A percentile compares a stretch with the other conserved stretches of the same genome.
phyloP scores from a whole-genome alignment of 2,113 vertebrate species.

The Mormyrus iriodes region DNA sequence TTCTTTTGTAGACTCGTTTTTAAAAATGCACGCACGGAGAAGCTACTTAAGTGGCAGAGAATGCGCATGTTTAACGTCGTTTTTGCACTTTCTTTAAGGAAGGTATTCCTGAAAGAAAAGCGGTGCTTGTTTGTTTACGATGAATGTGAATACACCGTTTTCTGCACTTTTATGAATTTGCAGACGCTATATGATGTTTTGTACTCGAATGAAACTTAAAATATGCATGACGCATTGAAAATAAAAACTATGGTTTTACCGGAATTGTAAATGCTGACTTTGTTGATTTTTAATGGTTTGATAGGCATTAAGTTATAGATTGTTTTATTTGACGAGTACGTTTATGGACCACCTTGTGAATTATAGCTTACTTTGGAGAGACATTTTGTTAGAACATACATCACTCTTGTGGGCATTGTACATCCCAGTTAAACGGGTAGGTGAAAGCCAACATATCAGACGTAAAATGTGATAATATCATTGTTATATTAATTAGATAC shows the following conservation, averaged over 20 bases:
- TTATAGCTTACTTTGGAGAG: background rate
- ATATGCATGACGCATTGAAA: constrained; percentile 52
- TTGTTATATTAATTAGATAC: background rate
- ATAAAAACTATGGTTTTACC: constrained; percentile 34
- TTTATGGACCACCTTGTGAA: background rate
- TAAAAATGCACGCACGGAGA: constrained; percentile 12
- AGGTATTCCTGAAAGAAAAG: constrained; percentile 29
- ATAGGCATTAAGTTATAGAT: background rate
- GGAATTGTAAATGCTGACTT: background rate
- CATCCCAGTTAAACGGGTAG: background rate
- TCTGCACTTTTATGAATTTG: constrained; percentile 59
- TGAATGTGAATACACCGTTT: constrained; percentile 47
- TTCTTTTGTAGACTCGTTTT: background rate
- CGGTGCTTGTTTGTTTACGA: constrained; percentile 48
- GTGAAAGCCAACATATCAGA: background rate
- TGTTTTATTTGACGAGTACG: background rate
- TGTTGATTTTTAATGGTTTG: background rate
- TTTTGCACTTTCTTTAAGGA: constrained; percentile 21
- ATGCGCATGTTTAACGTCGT: constrained; percentile 23
- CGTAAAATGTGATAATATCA: background rate
- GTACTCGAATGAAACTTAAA: constrained; percentile 52
- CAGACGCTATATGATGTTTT: constrained; percentile 65
- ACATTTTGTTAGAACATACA: background rate
- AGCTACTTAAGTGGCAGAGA: background rate
- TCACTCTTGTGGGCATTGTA: background rate